phyloP scores from a whole-genome alignment of 2,113 vertebrate species.

The Perognathus longimembris region DNA sequence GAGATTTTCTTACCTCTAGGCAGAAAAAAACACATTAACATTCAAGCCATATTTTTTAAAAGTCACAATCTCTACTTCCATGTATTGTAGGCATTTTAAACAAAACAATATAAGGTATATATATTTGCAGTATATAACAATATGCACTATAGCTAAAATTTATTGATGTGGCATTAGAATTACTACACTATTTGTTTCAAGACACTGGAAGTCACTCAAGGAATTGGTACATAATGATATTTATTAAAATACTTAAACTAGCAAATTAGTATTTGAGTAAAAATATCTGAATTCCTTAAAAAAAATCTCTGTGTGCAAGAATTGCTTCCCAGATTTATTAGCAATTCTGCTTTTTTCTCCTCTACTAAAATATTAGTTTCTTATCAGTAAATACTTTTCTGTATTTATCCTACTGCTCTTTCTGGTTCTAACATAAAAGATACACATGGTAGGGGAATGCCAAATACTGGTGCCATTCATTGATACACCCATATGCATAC shows the following conservation, averaged over 20 bases:
- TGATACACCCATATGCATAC: conserved; percentile 51
- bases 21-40: background rate
- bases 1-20: background rate
- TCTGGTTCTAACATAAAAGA: conserved; percentile 17
- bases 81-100: background rate
- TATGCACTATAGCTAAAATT: background rate
- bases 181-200: conserved; percentile 44
- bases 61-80: background rate
- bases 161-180: conserved; percentile 43
- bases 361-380: conserved; percentile 2
- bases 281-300: conserved; percentile 12
- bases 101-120: background rate
- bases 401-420: conserved; percentile 22
- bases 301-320: background rate
- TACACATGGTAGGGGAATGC: background rate
- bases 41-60: background rate
- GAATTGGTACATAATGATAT: conserved; percentile 31
- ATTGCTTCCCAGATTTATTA: conserved; percentile 24
- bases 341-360: conserved; percentile 20
- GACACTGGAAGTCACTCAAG: conserved; percentile 16
- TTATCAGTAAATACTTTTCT: conserved; percentile 23
- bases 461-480: conserved; percentile 20
- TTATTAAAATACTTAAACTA: conserved; percentile 58
- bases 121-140: background rate
- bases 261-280: conserved; percentile 55